Base-by-base conservation (phyloP, 1,140 invertebrate genomes). In the Conopomorpha cramerella region DNA sequence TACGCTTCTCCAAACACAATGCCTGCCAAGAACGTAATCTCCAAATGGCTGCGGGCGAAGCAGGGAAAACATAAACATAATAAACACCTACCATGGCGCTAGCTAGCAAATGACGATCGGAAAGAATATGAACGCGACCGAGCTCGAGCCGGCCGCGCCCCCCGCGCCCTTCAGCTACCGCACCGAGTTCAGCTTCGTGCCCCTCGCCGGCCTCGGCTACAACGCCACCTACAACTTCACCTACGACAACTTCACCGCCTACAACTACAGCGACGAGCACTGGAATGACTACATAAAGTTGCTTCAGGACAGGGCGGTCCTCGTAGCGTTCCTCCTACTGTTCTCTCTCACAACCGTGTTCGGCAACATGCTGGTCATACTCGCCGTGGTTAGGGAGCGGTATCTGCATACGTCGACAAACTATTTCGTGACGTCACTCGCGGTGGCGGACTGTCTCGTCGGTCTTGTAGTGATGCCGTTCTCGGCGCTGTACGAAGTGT, bases 401-500 rank as follows among this genome's bases (percentile, higher is more conserved):
- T 87, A 92, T 32, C 67, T 98, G 4, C 93, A 96, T 61, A 96
- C 94, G 8, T 93, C 93, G 15, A 99, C 96, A 15, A 99, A 99
- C 77, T 99, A 97, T 63, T 98, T 99, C 67, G 97, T 99, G 43
- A 95, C 97, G 18, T 96, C 94, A 34, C 77, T 99, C 30, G 96
- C 96, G 3, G 86, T 98, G 7, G 96, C 97, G 0, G 97, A 99
- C 76, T 89, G 98, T 33, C 83, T 99, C 27, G 96, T 99, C 1
- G 96, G 96, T 2, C 84, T 95, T 14, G 86, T 96, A 15, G 96
- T 98, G 32, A 99, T 99, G 97, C 96, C 96, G 0, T 96, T 97
- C 62, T 93, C 82, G 43, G 92, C 91, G 0, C 80, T 93, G 1
- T 93, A 93, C 55, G 92, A 95, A 70, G 89, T 93, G 8, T 60